A percentile compares a stretch with the other conserved stretches of the same genome.
Conservation (phyloP, 64 coral and sea anemone species). For the Montipora cactus region DNA sequence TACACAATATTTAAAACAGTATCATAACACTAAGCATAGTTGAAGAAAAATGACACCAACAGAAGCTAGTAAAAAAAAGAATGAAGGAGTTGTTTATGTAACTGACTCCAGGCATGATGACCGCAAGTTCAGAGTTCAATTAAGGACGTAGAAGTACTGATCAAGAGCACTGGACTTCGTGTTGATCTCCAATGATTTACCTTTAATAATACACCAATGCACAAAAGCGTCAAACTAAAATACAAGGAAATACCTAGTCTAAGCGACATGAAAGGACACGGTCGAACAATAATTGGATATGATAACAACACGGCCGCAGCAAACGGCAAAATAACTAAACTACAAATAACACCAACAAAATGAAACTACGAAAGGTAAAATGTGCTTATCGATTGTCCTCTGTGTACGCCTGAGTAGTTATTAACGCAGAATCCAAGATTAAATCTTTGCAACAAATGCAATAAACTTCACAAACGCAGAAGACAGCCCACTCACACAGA, state of each 20-base stretch:
- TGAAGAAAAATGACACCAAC: too few species aligned
- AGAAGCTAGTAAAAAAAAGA: too few species aligned
- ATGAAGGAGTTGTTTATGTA: too few species aligned
- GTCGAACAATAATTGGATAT: background rate
- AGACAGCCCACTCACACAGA: too few species aligned
- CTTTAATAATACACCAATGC: conserved; percentile 8
- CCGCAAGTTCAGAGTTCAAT: conserved; percentile 2
- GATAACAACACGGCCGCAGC: background rate
- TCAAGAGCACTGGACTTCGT: conserved; percentile 6
- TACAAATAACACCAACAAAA: conserved; percentile 17
- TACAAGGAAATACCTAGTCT: background rate
- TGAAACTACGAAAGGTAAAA: conserved; percentile 12
- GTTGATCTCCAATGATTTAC: background rate
- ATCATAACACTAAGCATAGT: too few species aligned
- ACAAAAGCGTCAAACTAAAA: background rate
- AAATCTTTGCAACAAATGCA: too few species aligned
- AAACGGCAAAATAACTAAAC: conserved; percentile 14
- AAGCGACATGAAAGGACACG: too few species aligned
- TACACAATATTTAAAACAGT: too few species aligned
- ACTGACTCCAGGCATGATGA: background rate
- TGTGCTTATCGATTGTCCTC: too few species aligned
- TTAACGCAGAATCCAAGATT: too few species aligned
- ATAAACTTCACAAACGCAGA: too few species aligned
- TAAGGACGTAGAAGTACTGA: conserved; percentile 11
- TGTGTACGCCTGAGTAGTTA: too few species aligned